Evolutionary conservation across 2,797 vertebrate genomes (phyloP).

Genomic region (Rhodeus uyekii): DNA sequence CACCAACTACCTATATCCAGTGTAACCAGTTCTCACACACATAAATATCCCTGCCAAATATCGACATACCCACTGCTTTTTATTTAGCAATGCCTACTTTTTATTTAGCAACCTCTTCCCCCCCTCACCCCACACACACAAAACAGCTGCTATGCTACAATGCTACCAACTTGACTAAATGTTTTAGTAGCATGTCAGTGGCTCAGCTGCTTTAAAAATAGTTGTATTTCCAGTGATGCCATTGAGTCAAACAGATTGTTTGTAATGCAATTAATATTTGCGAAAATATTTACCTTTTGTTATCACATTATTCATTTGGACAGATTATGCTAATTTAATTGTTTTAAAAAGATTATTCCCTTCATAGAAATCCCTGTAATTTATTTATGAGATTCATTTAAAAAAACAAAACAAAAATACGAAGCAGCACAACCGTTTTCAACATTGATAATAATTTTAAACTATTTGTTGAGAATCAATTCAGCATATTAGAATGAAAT

Average conservation of each 20-base stretch:
- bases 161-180: neutral
- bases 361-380: no score
- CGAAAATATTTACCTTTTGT: no score
- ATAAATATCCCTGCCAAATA: neutral
- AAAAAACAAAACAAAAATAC: neutral
- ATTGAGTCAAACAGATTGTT: neutral
- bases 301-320: no score
- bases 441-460: neutral
- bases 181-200: neutral
- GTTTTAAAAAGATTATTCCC: no score
- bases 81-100: no score
- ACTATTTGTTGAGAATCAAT: neutral
- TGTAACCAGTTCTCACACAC: slow-evolving; percentile 39
- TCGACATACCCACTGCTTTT: slow-evolving; percentile 24
- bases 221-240: neutral
- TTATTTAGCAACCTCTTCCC: no score
- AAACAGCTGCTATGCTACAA: no score
- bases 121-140: no score
- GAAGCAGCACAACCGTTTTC: neutral
- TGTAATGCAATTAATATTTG: neutral
- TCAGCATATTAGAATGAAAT: neutral
- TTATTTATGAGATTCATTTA: no score
- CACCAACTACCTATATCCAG: slow-evolving; percentile 35
- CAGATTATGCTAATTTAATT: no score
- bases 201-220: neutral